Conservation (phyloP, 2,888 invertebrate species). For the Caprella mutica region DNA sequence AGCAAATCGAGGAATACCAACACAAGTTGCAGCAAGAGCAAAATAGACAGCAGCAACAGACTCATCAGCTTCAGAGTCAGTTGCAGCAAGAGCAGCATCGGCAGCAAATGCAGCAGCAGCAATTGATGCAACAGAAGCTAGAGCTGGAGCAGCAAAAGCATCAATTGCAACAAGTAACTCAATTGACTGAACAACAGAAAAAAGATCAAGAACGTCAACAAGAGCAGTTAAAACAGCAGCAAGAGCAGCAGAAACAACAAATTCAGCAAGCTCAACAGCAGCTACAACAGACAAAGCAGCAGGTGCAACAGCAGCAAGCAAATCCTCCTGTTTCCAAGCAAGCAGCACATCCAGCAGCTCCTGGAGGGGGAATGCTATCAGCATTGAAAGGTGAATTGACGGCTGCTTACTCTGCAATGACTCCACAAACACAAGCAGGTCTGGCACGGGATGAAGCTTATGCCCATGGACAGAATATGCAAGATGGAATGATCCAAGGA, state of each 20-base stretch:
- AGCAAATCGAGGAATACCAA: constrained; percentile 9
- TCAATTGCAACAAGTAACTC: constrained; percentile 14
- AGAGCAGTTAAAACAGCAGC: not conserved
- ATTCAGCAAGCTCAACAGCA: constrained; percentile 6
- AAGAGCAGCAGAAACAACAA: constrained; percentile 1
- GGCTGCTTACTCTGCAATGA: constrained; percentile 25
- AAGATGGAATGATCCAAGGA: too few species aligned
- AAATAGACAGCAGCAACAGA: constrained; percentile 11
- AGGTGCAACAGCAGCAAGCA: constrained; percentile 1
- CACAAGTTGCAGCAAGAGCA: constrained; percentile 18
- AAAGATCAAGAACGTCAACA: not conserved
- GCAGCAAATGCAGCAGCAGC: constrained; percentile 16
- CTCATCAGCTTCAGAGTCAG: constrained; percentile 10
- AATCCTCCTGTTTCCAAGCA: not conserved
- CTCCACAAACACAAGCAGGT: constrained; percentile 14
- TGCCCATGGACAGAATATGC: constrained; percentile 20
- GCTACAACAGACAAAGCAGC: constrained; percentile 7
- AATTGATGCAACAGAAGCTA: constrained; percentile 13
- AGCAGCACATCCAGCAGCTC: not conserved
- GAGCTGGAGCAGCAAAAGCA: constrained; percentile 18
- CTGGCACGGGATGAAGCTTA: constrained; percentile 25
- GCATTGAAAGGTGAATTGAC: constrained; percentile 20
- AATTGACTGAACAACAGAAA: constrained; percentile 13
- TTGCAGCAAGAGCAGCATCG: constrained; percentile 9
- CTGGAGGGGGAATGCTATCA: constrained; percentile 6